Conservation (phyloP, 2,797 vertebrate species). For the Gouania willdenowi region DNA sequence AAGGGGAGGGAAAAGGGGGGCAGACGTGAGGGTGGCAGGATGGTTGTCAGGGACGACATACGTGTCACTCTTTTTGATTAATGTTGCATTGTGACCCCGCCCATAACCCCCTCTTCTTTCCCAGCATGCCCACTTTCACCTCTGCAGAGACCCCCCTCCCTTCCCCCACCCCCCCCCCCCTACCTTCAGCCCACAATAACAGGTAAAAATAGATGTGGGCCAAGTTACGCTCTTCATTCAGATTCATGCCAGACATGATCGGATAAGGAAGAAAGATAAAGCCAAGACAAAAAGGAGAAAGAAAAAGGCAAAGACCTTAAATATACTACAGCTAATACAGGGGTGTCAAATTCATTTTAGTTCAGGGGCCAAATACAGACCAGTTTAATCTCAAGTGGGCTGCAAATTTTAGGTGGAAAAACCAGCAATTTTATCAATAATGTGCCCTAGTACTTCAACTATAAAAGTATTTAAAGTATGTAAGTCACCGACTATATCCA, state of each 20-base stretch:
- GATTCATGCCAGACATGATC: conserved; percentile 13
- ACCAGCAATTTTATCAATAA: too few relatives aligned
- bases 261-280: conserved; percentile 2
- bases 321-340: too few relatives aligned
- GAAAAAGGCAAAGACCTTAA: not conserved
- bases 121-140: conserved; percentile 59
- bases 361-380: too few relatives aligned
- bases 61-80: conserved; percentile 93
- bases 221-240: conserved; percentile 41
- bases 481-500: too few relatives aligned
- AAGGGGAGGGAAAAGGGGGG: conserved; percentile 51
- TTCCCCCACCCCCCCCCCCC: not conserved
- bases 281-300: not conserved
- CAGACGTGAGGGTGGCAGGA: conserved; percentile 60
- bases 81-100: conserved; percentile 85
- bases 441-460: too few relatives aligned
- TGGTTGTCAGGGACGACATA: conserved; percentile 82
- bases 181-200: conserved; percentile 16
- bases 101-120: conserved; percentile 46
- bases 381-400: too few relatives aligned
- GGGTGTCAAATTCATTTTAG: too few relatives aligned
- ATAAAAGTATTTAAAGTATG: too few relatives aligned
- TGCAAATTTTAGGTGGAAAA: too few relatives aligned
- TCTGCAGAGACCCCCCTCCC: conserved; percentile 20
- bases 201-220: conserved; percentile 72